Base-by-base conservation (phyloP, 2,888 invertebrate genomes). In the Chymomyza caudatula region DNA sequence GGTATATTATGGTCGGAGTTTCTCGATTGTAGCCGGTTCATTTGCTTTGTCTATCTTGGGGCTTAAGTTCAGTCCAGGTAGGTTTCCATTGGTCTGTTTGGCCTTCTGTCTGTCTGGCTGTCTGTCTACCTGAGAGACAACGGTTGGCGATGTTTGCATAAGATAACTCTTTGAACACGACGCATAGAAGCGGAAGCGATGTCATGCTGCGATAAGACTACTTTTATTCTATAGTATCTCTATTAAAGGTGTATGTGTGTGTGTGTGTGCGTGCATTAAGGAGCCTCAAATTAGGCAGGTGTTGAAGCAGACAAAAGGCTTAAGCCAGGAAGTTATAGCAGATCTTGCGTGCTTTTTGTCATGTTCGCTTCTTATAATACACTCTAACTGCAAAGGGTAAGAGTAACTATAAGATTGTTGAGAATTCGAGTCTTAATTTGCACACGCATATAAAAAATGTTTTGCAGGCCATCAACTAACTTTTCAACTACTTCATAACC, bases 141-240 rank as follows among this genome's bases (percentile, higher is more conserved):
- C 59, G 64, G 68, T 65, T 56, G 71, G 11, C 68, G 75, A 76
- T 76, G 65, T 74, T 63, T 76, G 75, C 74, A 66, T 74, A 51
- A 77, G 75, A 76, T 76, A 74, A 63, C 29, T 11, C 29, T 37
- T 37, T 37, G 8, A 11, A 13, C 49, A 49, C 63, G 67, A 64
- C 65, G 76, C 73, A 73, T 63, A 66, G 74, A 68, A 71, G 71
- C 71, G 75, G 68, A 77, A 77, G 22, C 62, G 75, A 76, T 76
- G 77, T 75, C 77, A 77, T 74, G 77, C 75, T 43, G 44, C 52
- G 69, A 69, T 69, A 71, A 69, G 57, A 44, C 43, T 57, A 6
- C 20, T 56, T 51, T 55, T 42, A 37, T 37, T 8, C 29, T 47
- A 51, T 51, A 51, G 29, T 58, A 49, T 17, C 51, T 19, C 43